These are phyloP conservation scores for Neodon shergylaensis DNA, from an alignment of 2,113 vertebrate species.

Conservation along the genomic window DNA sequence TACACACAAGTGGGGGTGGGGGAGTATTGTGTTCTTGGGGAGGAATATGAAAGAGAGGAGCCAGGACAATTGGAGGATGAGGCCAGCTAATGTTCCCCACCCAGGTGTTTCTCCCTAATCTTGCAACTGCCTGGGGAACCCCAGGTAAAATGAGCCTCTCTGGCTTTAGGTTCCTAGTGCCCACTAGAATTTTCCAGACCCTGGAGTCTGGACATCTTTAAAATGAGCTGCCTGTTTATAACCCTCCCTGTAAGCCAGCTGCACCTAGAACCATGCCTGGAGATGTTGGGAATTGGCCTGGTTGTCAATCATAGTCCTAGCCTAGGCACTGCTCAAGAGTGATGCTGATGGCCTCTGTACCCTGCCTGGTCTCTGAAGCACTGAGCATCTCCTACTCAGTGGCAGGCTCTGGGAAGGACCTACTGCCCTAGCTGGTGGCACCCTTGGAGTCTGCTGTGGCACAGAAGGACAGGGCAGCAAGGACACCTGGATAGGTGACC, in stretches of 20 bases:
- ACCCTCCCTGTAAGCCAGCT: background rate
- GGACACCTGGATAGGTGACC: background rate
- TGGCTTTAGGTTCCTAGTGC: background rate
- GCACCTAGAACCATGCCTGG: fast-evolving
- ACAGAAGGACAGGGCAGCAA: background rate
- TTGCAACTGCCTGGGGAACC: background rate
- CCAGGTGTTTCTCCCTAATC: background rate
- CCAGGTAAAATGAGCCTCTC: background rate
- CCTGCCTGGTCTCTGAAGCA: fast-evolving
- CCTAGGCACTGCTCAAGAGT: background rate
- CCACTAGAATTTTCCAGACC: background rate
- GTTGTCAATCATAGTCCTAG: background rate
- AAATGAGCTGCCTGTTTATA: background rate
- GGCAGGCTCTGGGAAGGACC: background rate
- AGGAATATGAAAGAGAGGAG: background rate
- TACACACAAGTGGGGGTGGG: background rate
- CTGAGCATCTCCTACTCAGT: background rate
- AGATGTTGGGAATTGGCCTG: background rate
- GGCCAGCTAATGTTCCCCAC: background rate
- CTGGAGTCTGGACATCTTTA: background rate
- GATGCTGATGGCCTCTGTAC: fast-evolving
- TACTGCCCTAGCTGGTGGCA: fast-evolving
- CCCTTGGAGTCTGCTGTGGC: background rate
- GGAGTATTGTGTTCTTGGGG: background rate
- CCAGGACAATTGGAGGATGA: background rate